Evolutionary conservation across 1,140 invertebrate species (phyloP).

Genomic region (Antheraea pernyi): DNA sequence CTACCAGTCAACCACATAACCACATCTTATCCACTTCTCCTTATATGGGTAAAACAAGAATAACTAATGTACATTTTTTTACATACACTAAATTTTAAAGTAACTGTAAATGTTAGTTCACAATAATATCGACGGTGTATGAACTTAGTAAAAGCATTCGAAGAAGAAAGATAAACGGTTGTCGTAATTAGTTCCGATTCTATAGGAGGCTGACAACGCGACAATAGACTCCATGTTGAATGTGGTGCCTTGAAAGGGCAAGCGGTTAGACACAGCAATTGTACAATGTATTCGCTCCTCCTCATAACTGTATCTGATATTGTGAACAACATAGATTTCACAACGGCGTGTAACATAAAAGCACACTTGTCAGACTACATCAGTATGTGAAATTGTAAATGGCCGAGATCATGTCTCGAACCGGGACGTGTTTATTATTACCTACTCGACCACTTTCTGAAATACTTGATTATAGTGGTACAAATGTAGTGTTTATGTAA

Average conservation of each 20-base stretch:
- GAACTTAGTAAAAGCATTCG: not conserved
- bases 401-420: conserved; percentile 20
- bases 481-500: conserved; percentile 25
- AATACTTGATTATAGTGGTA: conserved; percentile 36
- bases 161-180: not conserved
- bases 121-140: not conserved
- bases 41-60: not conserved
- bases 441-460: conserved; percentile 41
- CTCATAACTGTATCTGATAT: conserved; percentile 17
- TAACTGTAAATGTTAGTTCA: too few relatives aligned
- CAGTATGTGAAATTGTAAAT: conserved; percentile 37
- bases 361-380: conserved; percentile 34
- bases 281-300: not conserved
- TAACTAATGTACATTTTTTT: too few relatives aligned
- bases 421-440: conserved; percentile 44
- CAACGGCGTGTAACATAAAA: conserved; percentile 8
- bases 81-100: too few relatives aligned
- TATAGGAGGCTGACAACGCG: not conserved
- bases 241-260: not conserved
- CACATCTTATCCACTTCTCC: not conserved
- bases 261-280: not conserved
- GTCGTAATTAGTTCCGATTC: not conserved
- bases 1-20: too few relatives aligned
- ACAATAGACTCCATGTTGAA: not conserved
- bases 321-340: conserved; percentile 17